Evolutionary conservation across 2,113 vertebrate species (phyloP).

Genomic region (Coturnix japonica): DNA sequence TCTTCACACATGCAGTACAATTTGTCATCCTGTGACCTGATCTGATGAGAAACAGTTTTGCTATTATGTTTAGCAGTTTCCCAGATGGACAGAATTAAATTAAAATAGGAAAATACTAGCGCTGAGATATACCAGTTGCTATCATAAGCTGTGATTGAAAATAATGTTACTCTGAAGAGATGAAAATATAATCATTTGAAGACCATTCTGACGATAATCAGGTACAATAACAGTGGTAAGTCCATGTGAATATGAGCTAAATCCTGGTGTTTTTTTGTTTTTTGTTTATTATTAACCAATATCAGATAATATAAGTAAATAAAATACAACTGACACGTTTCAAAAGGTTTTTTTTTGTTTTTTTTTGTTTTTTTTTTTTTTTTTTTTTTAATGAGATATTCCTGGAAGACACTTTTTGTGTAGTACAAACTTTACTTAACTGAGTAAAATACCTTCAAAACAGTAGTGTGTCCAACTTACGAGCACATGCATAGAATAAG

Average conservation of each 20-base stretch:
- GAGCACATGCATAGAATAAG: not conserved
- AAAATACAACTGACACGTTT: not conserved
- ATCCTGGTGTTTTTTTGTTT: not conserved
- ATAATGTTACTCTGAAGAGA: not conserved
- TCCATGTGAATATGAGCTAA: not conserved
- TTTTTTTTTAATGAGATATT: not conserved
- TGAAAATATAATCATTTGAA: not conserved
- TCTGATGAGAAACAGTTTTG: not conserved
- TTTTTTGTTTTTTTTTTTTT: not conserved
- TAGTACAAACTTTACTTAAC: not conserved
- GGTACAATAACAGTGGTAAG: not conserved
- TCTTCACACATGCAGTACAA: not conserved
- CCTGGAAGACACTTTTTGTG: not conserved
- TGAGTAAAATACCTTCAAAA: not conserved
- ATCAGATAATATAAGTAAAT: not conserved
- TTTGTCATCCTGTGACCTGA: constrained; percentile 1
- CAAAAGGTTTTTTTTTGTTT: not conserved
- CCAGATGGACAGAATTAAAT: not conserved
- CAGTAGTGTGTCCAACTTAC: not conserved
- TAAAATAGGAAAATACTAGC: not conserved
- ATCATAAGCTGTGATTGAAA: not conserved
- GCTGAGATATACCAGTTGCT: not conserved
- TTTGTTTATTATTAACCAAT: not conserved
- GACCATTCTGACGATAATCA: not conserved
- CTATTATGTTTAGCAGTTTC: not conserved